Evolutionary conservation across 2,113 vertebrate species (phyloP).

Genomic region (Anarhynchus alexandrinus): DNA sequence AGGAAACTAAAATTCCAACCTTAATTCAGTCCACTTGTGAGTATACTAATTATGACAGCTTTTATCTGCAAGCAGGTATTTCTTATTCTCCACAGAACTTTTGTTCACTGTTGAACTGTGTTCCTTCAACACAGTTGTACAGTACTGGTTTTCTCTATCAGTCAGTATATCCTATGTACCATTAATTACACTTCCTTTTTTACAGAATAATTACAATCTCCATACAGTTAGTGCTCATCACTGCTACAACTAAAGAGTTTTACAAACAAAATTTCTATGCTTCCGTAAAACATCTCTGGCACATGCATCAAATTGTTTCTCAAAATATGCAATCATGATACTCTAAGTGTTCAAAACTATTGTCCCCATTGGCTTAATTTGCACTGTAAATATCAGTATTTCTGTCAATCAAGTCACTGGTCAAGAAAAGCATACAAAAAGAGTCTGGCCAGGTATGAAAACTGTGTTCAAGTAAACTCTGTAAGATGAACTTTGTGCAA

Average conservation of each 20-base stretch:
- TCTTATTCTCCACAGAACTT: background rate
- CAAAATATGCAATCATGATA: background rate
- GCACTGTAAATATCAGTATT: background rate
- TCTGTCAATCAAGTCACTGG: background rate
- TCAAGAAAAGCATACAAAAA: background rate
- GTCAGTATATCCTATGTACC: background rate
- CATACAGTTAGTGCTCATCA: background rate
- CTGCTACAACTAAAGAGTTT: background rate
- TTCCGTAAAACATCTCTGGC: background rate
- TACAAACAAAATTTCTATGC: background rate
- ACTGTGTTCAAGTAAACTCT: background rate
- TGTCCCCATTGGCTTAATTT: background rate
- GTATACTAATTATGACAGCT: background rate
- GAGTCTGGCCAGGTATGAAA: background rate
- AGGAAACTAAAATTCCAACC: background rate
- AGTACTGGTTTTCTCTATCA: background rate
- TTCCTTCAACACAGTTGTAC: background rate
- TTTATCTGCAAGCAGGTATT: background rate
- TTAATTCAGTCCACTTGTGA: background rate
- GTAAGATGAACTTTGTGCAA: background rate
- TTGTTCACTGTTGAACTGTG: background rate
- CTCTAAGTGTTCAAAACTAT: background rate
- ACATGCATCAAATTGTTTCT: background rate
- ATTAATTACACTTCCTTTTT: background rate
- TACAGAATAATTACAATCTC: background rate